Percentiles rank a stretch among this genome's conserved stretches.
phyloP scores from a whole-genome alignment of 2,113 vertebrate species.

The Meleagris gallopavo region DNA sequence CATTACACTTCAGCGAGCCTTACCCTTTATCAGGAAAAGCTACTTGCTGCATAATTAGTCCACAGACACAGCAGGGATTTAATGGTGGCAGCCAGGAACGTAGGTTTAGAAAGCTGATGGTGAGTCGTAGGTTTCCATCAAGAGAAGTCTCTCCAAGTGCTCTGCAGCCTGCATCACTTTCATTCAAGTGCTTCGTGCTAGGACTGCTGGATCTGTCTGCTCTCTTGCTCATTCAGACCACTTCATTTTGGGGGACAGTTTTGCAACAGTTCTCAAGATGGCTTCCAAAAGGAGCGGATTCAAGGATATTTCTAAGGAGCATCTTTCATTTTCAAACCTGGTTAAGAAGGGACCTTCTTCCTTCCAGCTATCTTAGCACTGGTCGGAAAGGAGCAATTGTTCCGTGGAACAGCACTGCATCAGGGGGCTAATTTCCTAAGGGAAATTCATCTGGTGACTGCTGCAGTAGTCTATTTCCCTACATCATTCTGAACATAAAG shows the following conservation, averaged over 20 bases:
- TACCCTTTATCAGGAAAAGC: neutral
- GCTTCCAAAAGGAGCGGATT: neutral
- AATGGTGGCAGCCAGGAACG: neutral
- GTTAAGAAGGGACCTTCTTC: neutral
- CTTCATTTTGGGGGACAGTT: neutral
- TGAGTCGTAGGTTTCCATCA: neutral
- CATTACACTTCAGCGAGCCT: neutral
- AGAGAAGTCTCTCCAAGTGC: rapidly evolving
- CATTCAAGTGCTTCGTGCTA: rapidly evolving
- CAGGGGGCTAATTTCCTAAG: neutral
- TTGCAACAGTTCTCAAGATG: neutral
- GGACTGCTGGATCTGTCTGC: neutral
- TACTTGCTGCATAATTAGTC: neutral
- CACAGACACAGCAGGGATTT: neutral
- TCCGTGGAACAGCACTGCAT: neutral
- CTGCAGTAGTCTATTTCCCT: neutral
- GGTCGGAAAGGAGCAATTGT: neutral
- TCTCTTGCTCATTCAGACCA: neutral
- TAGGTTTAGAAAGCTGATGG: neutral
- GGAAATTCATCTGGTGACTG: neutral
- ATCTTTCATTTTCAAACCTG: neutral
- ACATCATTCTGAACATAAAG: neutral
- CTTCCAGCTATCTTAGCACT: neutral
- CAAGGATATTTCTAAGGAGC: neutral
- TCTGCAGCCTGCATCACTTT: neutral